These are phyloP conservation scores for Stichodactyla helianthus DNA, from an alignment of 64 coral and sea anemone species.

Conservation along the genomic window DNA sequence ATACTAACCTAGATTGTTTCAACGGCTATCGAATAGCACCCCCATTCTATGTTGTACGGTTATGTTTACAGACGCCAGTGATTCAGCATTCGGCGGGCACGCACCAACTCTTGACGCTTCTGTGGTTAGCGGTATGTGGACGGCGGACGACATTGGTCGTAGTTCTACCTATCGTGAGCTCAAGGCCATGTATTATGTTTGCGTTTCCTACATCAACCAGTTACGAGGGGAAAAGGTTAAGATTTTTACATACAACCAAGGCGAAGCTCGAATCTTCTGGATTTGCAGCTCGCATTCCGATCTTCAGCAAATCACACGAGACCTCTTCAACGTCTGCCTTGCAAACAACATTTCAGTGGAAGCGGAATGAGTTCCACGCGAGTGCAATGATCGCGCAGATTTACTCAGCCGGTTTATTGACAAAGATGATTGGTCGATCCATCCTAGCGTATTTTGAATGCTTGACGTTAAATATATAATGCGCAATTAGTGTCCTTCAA, in stretches of 20 bases:
- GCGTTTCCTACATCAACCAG: constrained; percentile 22
- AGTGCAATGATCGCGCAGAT: constrained; percentile 14
- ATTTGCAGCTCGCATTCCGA: constrained; percentile 1
- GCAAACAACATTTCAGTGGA: constrained; percentile 7
- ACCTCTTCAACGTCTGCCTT: constrained; percentile 22
- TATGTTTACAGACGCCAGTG: constrained; percentile 31
- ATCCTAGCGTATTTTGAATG: neutral
- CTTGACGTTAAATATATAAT: constrained; percentile 42
- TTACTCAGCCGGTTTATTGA: constrained; percentile 25
- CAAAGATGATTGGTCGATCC: constrained; percentile 19
- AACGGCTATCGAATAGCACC: neutral
- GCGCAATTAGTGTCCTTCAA: constrained; percentile 33
- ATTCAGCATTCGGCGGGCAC: constrained; percentile 47
- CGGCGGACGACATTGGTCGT: constrained; percentile 13
- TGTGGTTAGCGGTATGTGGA: constrained; percentile 30
- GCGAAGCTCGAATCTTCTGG: constrained; percentile 13
- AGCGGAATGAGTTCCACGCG: constrained; percentile 28
- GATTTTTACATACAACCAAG: constrained; percentile 34
- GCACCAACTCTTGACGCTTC: constrained; percentile 23
- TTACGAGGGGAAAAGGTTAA: constrained; percentile 21
- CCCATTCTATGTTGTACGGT: neutral
- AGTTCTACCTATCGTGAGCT: constrained; percentile 37
- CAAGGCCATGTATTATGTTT: constrained; percentile 39
- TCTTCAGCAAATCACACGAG: constrained; percentile 22
- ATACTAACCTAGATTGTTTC: constrained; percentile 14